A percentile compares a stretch with the other conserved stretches of the same genome.
phyloP scores from a whole-genome alignment of 2,113 vertebrate genomes.

The Chloropsis hardwickii region DNA sequence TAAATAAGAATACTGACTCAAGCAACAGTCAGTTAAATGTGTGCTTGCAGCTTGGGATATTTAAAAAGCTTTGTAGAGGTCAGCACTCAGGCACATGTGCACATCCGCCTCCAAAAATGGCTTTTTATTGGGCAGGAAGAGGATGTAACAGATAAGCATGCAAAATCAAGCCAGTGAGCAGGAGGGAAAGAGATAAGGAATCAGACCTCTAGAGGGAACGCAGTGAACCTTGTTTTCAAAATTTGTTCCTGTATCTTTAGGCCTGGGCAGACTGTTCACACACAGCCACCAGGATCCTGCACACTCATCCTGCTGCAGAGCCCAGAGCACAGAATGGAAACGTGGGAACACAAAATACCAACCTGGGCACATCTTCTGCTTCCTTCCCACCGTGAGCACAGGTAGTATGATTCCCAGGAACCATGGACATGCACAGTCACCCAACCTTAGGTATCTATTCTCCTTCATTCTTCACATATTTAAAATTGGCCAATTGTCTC shows the following conservation, averaged over 20 bases:
- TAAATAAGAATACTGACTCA: not conserved
- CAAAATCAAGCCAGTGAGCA: conserved; percentile 18
- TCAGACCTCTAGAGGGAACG: not conserved
- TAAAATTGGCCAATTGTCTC: not conserved
- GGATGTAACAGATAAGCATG: conserved; percentile 32
- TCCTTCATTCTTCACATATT: not conserved
- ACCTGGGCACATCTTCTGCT: not conserved
- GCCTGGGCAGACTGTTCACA: not conserved
- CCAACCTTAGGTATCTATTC: not conserved
- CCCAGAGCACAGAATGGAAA: not conserved
- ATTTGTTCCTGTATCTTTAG: not conserved
- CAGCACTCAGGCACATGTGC: not conserved
- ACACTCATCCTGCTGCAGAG: not conserved
- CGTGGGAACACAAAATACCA: not conserved
- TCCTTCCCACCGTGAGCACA: not conserved
- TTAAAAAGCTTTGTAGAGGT: conserved; percentile 20
- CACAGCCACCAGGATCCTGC: not conserved
- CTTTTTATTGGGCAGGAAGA: conserved; percentile 57
- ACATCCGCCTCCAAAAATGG: conserved; percentile 29
- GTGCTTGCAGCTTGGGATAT: not conserved
- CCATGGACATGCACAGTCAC: not conserved
- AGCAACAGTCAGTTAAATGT: not conserved
- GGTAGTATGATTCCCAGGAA: not conserved
- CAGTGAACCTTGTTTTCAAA: not conserved
- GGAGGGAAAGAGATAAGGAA: conserved; percentile 39